Evolutionary conservation across 2,113 vertebrate species (phyloP), one percentile per base, ranked within the genome.

Genomic region (Prunella himalayana): DNA sequence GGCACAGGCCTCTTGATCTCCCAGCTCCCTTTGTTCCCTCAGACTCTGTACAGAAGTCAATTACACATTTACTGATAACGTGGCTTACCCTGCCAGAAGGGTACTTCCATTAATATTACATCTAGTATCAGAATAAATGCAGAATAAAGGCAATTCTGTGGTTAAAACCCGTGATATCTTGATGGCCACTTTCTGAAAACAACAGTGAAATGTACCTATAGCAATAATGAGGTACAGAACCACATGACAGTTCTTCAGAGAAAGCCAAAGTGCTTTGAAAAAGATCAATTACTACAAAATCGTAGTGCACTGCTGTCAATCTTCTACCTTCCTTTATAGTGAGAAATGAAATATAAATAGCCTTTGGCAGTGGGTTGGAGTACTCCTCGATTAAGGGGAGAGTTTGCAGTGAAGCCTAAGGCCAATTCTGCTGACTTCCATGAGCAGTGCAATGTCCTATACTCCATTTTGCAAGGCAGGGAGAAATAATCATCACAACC

Each of bases 281-380:
- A 93, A 92, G 66, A 95, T 93, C 88, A 88, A 77, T 88, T 92
- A 90, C 81, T 83, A 61, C 19, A 83, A 88, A 93, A 76, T 35
- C n/a, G 0, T 30, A 82, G 71, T 57, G 54, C 68, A 28, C n/a
- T 42, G 50, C 86, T 97, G 90, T 80, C 85, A 88, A 57, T 96
- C 94, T 86, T 83, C 54, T 90, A 57, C 79, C 54, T 73, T 66
- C 39, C 31, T 84, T 93, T 94, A 69, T 35, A 70, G 56, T 42
- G 79, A 92, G 59, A 92, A 90, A 90, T 70, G 72, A 83, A 90
- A 90, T 54, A 94, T 42, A 80, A 92, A 88, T 86, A 70, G 79
- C 56, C 47, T 80, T 93, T 90, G 61, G 56, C 70, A 91, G 49
- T 13, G 23, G 51, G 60, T 22, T 77, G 47, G 41, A 80, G 30